Evolutionary conservation across 2,797 vertebrate species (phyloP).

Genomic region (Melanotaenia boesemani): DNA sequence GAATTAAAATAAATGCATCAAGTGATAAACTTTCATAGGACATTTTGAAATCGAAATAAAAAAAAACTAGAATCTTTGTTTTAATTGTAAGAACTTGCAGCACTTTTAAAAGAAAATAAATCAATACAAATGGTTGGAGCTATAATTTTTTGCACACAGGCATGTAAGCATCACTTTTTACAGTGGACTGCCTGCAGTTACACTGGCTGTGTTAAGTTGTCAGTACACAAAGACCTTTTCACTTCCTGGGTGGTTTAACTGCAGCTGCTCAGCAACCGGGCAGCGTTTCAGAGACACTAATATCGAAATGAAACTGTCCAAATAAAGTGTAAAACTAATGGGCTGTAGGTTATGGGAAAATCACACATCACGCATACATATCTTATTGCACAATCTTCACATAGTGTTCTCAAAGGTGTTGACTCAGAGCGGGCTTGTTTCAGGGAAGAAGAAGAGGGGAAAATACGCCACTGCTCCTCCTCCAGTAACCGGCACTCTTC

Average conservation of each 20-base stretch:
- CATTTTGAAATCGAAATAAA: too few species aligned
- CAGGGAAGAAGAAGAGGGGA: conserved; percentile 64
- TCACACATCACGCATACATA: conserved; percentile 42
- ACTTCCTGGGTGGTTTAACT: conserved; percentile 40
- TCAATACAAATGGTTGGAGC: too few species aligned
- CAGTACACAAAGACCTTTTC: background rate
- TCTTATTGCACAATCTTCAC: conserved; percentile 46
- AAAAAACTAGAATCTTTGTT: too few species aligned
- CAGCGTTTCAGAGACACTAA: conserved; percentile 5
- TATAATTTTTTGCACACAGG: too few species aligned
- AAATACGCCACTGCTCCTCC: conserved; percentile 54
- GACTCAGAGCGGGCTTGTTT: conserved; percentile 63
- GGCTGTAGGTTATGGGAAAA: conserved; percentile 52
- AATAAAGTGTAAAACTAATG: conserved; percentile 2
- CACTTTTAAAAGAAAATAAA: too few species aligned
- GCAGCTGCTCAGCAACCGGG: background rate
- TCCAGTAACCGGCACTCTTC: conserved; percentile 41
- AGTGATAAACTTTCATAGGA: too few species aligned
- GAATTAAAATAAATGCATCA: too few species aligned
- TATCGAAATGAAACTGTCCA: conserved; percentile 27
- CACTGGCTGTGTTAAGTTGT: background rate
- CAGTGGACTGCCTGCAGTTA: conserved; percentile 7
- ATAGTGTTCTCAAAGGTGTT: conserved; percentile 48
- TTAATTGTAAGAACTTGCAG: too few species aligned
- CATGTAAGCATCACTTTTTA: conserved; percentile 21